Percentiles rank a stretch among this genome's conserved stretches.
Conservation (phyloP, 2,113 vertebrate species). For the Plecturocebus donacophilus region DNA sequence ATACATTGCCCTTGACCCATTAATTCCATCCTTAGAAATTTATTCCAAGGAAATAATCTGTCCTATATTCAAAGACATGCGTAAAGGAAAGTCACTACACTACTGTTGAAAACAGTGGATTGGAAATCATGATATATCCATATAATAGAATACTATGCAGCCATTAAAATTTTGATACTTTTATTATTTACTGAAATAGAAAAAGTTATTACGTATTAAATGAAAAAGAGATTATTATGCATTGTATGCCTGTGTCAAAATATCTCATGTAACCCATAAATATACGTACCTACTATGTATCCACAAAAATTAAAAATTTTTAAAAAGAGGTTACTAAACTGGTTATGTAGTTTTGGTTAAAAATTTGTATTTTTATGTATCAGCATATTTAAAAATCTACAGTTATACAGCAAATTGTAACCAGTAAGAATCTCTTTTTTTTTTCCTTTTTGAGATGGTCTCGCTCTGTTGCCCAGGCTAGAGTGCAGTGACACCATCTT, state of each 20-base stretch:
- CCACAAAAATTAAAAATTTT: too few relatives aligned
- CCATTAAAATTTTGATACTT: constrained; percentile 41
- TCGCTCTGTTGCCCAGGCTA: too few relatives aligned
- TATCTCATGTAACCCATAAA: too few relatives aligned
- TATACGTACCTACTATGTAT: too few relatives aligned
- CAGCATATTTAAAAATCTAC: background rate
- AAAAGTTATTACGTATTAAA: background rate
- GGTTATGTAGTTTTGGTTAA: background rate
- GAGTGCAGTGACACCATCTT: too few relatives aligned
- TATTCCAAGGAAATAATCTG: background rate
- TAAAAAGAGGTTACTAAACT: background rate
- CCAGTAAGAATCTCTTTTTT: background rate
- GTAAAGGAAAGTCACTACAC: background rate
- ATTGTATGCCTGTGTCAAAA: too few relatives aligned
- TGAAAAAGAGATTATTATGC: background rate
- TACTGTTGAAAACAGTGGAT: background rate
- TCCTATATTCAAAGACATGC: background rate
- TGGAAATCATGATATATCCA: background rate
- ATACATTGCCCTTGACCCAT: background rate
- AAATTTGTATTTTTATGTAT: background rate
- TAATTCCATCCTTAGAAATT: background rate
- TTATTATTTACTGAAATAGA: background rate
- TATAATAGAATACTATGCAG: constrained; percentile 27
- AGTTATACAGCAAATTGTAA: background rate
- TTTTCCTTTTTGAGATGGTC: too few relatives aligned